Evolutionary conservation across 2,888 invertebrate species (phyloP), one percentile per base, ranked within the genome.

Genomic region (Clepsis dumicolana): DNA sequence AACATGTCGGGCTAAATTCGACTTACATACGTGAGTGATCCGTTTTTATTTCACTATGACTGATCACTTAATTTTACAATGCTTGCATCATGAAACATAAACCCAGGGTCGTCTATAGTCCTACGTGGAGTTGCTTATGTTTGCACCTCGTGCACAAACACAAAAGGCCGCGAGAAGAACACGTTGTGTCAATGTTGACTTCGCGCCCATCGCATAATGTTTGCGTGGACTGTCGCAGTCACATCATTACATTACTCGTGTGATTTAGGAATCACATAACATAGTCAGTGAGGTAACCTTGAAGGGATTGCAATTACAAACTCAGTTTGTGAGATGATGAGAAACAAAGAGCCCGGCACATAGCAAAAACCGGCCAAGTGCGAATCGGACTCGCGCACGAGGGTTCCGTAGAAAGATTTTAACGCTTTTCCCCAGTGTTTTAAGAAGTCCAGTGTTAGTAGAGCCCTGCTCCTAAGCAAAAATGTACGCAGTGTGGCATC

Each of bases 121-220:
- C 54, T 7, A 21, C 12, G 21, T 21, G 21, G 48, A 21, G 50
- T 50, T 48, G 32, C 25, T 44, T 18, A 12, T 64, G 61, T 62
- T 69, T 53, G 53, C 65, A 25, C 16, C 71, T 71, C 66, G 73
- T 52, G 65, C 63, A 57, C 73, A 76, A 72, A 72, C 64, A 74
- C 70, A 67, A 72, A 69, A 52, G 70, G 53, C 44, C 16, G 29
- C 48, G 21, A 50, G 73, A 72, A 75, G 75, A 74, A 68, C 77
- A 73, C 72, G 75, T 76, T 75, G 74, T 71, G 76, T 75, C 76
- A 81, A 75, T 79, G 75, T 81, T 80, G 74, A 75, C 74, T 52
- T 65, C 54, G 44, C 60, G 38, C 32, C 44, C 29, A 21, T 18
- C 54, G 44, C 52, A 65, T 29, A 32, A 65, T 65, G 44, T 65